Evolutionary conservation across 2,113 vertebrate species (phyloP), one percentile per base, ranked within the genome.

Genomic region (Acinonyx jubatus): DNA sequence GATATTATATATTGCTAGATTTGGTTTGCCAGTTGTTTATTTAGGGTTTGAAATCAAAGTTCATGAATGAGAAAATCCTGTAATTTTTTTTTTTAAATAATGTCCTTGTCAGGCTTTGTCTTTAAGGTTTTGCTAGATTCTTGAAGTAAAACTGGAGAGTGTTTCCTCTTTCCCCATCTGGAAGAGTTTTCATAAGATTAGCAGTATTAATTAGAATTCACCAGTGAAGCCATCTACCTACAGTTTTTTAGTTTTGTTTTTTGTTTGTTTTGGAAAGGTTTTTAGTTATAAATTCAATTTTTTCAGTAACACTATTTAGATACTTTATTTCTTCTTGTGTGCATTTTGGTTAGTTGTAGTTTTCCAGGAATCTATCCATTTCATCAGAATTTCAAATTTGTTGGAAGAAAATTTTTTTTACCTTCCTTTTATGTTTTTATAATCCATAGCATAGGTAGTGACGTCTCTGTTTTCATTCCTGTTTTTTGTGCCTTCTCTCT

Each of bases 221-320:
- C 55, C 69, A 76, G 27, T 74, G 31, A 93, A 96, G 65, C 48
- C 71, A 69, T 76, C 25, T 38, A 41, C 14, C 88, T 68, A 36
- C 91, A 90, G 38, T 29, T 31, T 38, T 89, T 65, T 86, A n/a
- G 23, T 94, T 90, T 92, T 88, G 9, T 86, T 81, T 94, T 79
- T n/a, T 45, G 52, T 85, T 73, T 91, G 25, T 88, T 94, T 95
- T 69, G 36, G 23, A 65, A 91, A 81, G 52, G 9, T 33, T 90
- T 94, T 94, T 38, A 84, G 68, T 52, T 71, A 36, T 78, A 85
- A 96, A 61, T 84, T 81, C 16, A 74, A 1, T 91, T 94, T 90
- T 23, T 65, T 92, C 55, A 89, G 2, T 57, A 82, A 89, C 31
- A 87, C 13, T 61, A 10, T 73, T 88, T 29, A 55, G 33, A 84